phyloP scores from a whole-genome alignment of 2,888 invertebrate species.

The Clunio marinus region DNA sequence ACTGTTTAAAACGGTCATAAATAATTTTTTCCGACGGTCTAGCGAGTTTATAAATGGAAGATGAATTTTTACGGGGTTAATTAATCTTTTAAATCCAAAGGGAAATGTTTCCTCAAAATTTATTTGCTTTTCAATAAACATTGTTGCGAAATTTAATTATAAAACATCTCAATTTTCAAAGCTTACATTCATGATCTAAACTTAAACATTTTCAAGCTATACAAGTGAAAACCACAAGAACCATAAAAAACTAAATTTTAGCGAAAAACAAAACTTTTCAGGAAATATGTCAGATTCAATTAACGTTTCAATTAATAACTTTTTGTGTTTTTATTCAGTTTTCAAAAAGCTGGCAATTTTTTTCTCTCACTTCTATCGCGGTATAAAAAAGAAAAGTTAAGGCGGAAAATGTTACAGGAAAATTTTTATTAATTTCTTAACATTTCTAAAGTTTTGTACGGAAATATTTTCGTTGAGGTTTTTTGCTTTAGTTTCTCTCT shows the following conservation, averaged over 20 bases:
- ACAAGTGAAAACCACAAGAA: slow-evolving; percentile 10
- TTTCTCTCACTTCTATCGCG: too few species aligned
- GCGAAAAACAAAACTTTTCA: not conserved
- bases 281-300: slow-evolving; percentile 37
- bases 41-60: not conserved
- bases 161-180: too few species aligned
- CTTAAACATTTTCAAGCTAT: not conserved
- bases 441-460: not conserved
- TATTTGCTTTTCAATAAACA: too few species aligned
- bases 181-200: not conserved
- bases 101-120: too few species aligned
- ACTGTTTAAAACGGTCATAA: too few species aligned
- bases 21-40: not conserved
- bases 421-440: not conserved
- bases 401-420: not conserved
- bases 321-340: not conserved
- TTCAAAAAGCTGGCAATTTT: too few species aligned
- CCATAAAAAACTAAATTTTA: not conserved
- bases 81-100: too few species aligned
- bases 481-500: not conserved
- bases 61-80: too few species aligned
- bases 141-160: too few species aligned
- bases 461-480: not conserved
- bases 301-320: slow-evolving; percentile 36
- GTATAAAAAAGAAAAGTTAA: too few species aligned